A percentile compares a stretch with the other conserved stretches of the same genome.
Evolutionary conservation across 2,888 invertebrate genomes (phyloP).

Genomic region (Melieria omissa): DNA sequence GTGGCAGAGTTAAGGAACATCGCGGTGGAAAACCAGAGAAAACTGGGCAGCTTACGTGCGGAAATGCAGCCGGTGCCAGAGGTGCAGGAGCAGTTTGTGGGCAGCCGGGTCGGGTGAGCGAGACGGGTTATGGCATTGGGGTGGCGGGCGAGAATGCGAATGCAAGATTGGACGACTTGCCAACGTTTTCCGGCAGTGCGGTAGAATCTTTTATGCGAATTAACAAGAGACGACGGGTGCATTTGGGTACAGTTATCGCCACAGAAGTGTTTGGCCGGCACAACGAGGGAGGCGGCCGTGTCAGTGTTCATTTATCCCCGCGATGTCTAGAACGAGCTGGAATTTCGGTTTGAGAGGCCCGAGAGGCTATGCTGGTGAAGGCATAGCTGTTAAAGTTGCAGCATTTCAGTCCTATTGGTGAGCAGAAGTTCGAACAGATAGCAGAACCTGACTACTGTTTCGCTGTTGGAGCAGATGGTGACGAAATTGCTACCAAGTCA

Average conservation of each 20-base stretch:
- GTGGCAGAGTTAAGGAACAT: not conserved
- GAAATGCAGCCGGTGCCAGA: not conserved
- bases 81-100: not conserved
- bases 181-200: slow-evolving; percentile 34
- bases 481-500: slow-evolving; percentile 4
- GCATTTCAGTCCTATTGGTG: slow-evolving; percentile 17
- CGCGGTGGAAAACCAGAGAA: not conserved
- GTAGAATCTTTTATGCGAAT: slow-evolving; percentile 36
- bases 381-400: slow-evolving; percentile 28
- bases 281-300: slow-evolving; percentile 29
- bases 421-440: slow-evolving; percentile 2
- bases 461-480: not conserved
- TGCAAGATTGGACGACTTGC: slow-evolving; percentile 34
- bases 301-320: slow-evolving; percentile 35
- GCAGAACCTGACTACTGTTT: not conserved
- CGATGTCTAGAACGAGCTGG: slow-evolving; percentile 18
- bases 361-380: slow-evolving; percentile 37
- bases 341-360: slow-evolving; percentile 15
- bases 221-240: slow-evolving; percentile 31
- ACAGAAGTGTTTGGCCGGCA: slow-evolving; percentile 33
- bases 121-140: not conserved
- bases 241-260: slow-evolving; percentile 30
- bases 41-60: not conserved
- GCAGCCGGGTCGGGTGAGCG: not conserved
- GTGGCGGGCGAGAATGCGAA: too few relatives aligned